A percentile compares a stretch with the other conserved stretches of the same genome.
These are phyloP conservation scores for Uria aalge DNA, from an alignment of 2,113 vertebrate genomes.

Conservation along the genomic window DNA sequence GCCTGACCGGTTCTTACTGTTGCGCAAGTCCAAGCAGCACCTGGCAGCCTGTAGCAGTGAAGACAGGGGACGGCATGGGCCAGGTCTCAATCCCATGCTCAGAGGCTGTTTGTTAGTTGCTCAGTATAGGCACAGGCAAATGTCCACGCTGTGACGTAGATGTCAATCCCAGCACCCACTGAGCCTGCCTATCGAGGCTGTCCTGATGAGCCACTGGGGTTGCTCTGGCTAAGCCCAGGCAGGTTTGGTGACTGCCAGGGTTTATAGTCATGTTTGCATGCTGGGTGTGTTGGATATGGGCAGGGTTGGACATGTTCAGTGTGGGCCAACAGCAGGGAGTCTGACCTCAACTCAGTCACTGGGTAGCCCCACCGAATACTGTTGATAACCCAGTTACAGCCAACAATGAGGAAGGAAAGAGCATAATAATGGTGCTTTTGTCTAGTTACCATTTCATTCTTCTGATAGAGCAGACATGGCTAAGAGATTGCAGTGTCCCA, in stretches of 20 bases:
- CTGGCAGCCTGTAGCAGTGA: background rate
- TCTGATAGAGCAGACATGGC: background rate
- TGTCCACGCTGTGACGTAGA: background rate
- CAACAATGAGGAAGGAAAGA: background rate
- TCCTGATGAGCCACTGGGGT: background rate
- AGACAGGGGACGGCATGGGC: background rate
- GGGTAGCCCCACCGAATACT: background rate
- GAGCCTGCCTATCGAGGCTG: background rate
- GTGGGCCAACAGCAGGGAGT: background rate
- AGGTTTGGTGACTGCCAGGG: background rate
- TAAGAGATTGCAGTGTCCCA: background rate
- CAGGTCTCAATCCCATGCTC: background rate
- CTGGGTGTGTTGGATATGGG: background rate
- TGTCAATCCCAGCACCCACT: no score
- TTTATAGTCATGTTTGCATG: rapidly evolving
- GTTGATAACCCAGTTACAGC: background rate
- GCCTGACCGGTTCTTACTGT: background rate
- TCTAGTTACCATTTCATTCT: background rate
- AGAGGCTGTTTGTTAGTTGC: background rate
- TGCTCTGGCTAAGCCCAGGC: background rate
- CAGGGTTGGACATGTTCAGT: background rate
- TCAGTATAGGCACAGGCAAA: background rate
- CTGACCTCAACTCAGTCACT: background rate
- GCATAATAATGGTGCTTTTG: background rate
- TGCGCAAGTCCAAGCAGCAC: background rate